These are phyloP conservation scores for Anastrepha ludens DNA, from an alignment of 1,140 invertebrate genomes.

Conservation along the genomic window DNA sequence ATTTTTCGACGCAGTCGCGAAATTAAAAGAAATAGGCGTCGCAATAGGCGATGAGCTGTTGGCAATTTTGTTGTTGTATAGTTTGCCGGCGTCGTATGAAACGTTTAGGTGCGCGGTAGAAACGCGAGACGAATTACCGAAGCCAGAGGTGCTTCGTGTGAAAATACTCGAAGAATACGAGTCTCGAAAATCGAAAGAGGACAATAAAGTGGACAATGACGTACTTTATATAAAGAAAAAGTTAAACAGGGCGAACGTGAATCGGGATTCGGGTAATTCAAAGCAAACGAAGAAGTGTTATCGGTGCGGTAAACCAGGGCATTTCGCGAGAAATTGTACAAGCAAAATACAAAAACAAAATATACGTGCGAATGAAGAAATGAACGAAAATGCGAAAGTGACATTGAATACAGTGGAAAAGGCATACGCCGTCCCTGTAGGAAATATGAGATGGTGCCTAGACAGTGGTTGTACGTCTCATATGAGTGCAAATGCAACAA, in stretches of 20 bases:
- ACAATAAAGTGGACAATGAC: not conserved
- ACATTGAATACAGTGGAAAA: too few relatives aligned
- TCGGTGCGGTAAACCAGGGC: slow-evolving; percentile 33
- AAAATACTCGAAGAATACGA: slow-evolving; percentile 52
- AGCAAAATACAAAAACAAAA: slow-evolving; percentile 4
- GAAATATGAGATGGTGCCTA: too few relatives aligned
- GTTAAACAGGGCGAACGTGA: not conserved
- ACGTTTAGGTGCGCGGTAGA: too few relatives aligned
- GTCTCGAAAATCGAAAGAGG: slow-evolving; percentile 7
- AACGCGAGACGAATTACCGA: slow-evolving; percentile 60
- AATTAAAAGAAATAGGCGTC: too few relatives aligned
- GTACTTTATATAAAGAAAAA: slow-evolving; percentile 50
- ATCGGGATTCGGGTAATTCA: not conserved
- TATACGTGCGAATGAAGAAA: not conserved
- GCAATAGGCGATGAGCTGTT: slow-evolving; percentile 58
- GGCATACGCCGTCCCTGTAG: too few relatives aligned
- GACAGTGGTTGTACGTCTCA: too few relatives aligned
- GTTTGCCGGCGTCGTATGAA: slow-evolving; percentile 62
- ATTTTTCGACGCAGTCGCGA: too few relatives aligned
- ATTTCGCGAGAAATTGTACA: slow-evolving; percentile 42
- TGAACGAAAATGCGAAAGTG: too few relatives aligned
- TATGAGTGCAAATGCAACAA: too few relatives aligned
- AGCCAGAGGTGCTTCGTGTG: too few relatives aligned
- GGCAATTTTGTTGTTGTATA: slow-evolving; percentile 63
- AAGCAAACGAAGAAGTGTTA: not conserved